phyloP scores from a whole-genome alignment of 1,140 invertebrate species.

The Probaryconus sp. region DNA sequence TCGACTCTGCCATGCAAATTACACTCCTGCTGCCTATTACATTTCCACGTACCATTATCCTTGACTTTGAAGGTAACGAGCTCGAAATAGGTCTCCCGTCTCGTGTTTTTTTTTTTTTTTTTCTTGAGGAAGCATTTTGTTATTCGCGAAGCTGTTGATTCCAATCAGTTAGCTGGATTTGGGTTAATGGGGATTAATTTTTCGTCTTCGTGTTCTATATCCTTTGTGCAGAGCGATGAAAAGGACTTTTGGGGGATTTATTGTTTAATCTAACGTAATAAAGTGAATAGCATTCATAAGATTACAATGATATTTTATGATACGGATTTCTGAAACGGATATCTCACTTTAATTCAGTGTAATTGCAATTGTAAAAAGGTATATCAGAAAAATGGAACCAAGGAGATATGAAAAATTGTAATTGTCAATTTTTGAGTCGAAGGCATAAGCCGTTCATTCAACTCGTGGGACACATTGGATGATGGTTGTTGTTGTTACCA shows the following conservation, averaged over 20 bases:
- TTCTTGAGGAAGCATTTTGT: not conserved
- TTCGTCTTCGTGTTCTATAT: slow-evolving; percentile 8
- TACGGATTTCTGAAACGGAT: too few relatives aligned
- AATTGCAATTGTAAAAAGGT: slow-evolving; percentile 6
- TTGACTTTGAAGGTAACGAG: slow-evolving; percentile 37
- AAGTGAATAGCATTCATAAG: too few relatives aligned
- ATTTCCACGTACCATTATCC: slow-evolving; percentile 53
- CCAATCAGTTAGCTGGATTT: not conserved
- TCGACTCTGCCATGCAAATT: slow-evolving; percentile 55
- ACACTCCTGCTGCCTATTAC: slow-evolving; percentile 40
- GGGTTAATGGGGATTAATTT: not conserved
- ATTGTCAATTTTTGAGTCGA: slow-evolving; percentile 70
- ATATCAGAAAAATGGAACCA: not conserved
- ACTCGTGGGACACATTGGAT: slow-evolving; percentile 54
- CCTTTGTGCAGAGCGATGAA: not conserved
- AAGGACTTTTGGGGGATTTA: slow-evolving; percentile 3
- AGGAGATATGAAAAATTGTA: slow-evolving; percentile 31
- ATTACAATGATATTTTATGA: too few relatives aligned
- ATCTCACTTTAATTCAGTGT: slow-evolving; percentile 6
- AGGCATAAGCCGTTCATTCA: slow-evolving; percentile 57
- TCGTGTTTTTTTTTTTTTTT: not conserved
- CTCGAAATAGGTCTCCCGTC: slow-evolving; percentile 12
- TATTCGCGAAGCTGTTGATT: not conserved
- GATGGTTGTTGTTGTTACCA: slow-evolving; percentile 29
- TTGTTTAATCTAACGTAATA: too few relatives aligned